These are phyloP conservation scores for Clarias gariepinus DNA, from an alignment of 2,113 vertebrate genomes.

Conservation along the genomic window DNA sequence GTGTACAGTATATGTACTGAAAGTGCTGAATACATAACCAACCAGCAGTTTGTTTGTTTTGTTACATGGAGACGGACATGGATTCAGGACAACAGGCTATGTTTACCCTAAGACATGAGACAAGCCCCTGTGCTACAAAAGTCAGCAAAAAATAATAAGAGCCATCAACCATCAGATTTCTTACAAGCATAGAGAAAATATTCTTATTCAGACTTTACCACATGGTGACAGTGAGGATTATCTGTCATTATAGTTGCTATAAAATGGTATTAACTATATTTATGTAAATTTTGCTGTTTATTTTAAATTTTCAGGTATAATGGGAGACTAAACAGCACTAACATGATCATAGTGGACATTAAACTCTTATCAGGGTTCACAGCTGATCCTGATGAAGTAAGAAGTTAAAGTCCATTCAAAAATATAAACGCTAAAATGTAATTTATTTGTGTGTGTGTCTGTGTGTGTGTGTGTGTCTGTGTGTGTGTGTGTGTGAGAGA, in stretches of 20 bases:
- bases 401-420: background rate
- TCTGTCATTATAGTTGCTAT: background rate
- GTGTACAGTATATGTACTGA: no score
- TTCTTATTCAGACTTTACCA: background rate
- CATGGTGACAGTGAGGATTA: background rate
- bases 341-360: slow-evolving; percentile 70
- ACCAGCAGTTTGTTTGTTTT: no score
- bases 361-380: slow-evolving; percentile 67
- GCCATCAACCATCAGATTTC: background rate
- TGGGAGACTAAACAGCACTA: slow-evolving; percentile 36
- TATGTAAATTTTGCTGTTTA: background rate
- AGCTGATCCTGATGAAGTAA: slow-evolving; percentile 46
- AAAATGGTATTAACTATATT: background rate
- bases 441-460: no score
- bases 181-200: background rate
- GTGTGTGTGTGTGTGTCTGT: background rate
- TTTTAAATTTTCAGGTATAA: slow-evolving; percentile 34
- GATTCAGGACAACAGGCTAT: no score
- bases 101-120: no score
- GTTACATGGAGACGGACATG: no score
- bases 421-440: background rate
- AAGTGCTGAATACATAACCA: no score
- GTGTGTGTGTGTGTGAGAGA: background rate
- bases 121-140: no score
- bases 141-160: no score